Evolutionary conservation across 2,113 vertebrate species (phyloP), one percentile per base, ranked within the genome.

Genomic region (Thermophis baileyi): DNA sequence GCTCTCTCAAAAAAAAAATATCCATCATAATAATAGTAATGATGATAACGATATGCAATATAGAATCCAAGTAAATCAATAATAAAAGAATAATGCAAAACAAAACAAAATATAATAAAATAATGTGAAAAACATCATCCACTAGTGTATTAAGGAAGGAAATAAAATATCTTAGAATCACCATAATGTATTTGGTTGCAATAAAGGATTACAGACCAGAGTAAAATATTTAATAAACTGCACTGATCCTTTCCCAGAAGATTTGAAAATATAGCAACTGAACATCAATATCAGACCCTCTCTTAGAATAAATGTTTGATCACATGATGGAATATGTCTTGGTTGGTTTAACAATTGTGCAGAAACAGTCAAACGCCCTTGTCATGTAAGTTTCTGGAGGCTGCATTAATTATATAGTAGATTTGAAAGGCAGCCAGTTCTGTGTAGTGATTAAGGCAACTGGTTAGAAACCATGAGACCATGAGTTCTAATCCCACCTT

Each of bases 221-320:
- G 96, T 93, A 87, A 95, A 74, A 94, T 91, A 25, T 55, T 91
- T 63, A 90, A 46, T 46, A 94, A 53, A 91, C 90, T 95, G 93
- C 91, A 69, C 88, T 97, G 97, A 96, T 96, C 91, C 44, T 96
- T 96, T 96, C 93, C 95, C 94, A 90, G 91, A 95, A 87, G 94
- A 97, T 97, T 95, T 96, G 91, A 95, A 95, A 95, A 50, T 46
- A 89, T 92, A 94, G 95, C 95, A 97, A 91, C 96, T 95, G 91
- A 74, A 95, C 85, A 57, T 91, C 47, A 97, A 95, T 97, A 95
- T 95, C 49, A 93, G 90, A 90, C 51, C 20, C 90, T 95, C 88
- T 95, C 60, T 96, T 96, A 87, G 47, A 95, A 90, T 91, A 95
- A 96, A 53, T 87, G 91, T 96, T 97, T 97, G 97, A 96, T 97